phyloP scores from a whole-genome alignment of 92 coral and sea anemone genomes.

The Desmophyllum pertusum region DNA sequence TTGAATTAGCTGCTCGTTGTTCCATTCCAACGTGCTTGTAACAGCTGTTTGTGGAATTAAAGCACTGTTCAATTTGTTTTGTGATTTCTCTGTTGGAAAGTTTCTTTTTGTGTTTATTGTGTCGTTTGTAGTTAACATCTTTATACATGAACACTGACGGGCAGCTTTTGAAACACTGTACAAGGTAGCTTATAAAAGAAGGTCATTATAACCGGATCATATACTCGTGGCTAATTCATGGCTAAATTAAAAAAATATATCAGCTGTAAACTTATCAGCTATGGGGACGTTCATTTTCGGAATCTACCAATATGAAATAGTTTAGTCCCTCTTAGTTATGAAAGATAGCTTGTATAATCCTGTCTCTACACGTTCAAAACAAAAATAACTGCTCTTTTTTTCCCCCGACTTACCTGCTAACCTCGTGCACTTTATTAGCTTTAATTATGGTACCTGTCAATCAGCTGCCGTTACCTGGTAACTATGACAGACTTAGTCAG shows the following conservation, averaged over 20 bases:
- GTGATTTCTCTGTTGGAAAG: conserved; percentile 31
- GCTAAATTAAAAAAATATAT: neutral
- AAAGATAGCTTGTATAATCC: neutral
- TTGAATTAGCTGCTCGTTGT: conserved; percentile 10
- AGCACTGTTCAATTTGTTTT: conserved; percentile 13
- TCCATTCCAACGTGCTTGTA: conserved; percentile 26
- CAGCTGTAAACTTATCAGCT: neutral
- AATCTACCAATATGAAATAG: neutral
- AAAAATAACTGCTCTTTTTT: neutral
- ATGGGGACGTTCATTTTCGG: neutral
- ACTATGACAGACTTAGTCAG: neutral
- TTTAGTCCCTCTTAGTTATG: neutral
- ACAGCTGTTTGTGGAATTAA: conserved; percentile 33
- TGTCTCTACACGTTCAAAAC: neutral
- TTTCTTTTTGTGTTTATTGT: neutral
- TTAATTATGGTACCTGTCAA: neutral
- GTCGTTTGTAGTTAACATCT: neutral
- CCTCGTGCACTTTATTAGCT: neutral
- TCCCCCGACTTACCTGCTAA: neutral
- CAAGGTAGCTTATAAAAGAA: neutral
- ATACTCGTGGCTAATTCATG: neutral
- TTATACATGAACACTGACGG: neutral
- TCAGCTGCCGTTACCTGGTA: neutral
- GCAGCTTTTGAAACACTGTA: neutral
- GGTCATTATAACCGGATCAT: neutral